These are phyloP conservation scores for Neotoma lepida DNA, from an alignment of 2,113 vertebrate species.

Conservation along the genomic window DNA sequence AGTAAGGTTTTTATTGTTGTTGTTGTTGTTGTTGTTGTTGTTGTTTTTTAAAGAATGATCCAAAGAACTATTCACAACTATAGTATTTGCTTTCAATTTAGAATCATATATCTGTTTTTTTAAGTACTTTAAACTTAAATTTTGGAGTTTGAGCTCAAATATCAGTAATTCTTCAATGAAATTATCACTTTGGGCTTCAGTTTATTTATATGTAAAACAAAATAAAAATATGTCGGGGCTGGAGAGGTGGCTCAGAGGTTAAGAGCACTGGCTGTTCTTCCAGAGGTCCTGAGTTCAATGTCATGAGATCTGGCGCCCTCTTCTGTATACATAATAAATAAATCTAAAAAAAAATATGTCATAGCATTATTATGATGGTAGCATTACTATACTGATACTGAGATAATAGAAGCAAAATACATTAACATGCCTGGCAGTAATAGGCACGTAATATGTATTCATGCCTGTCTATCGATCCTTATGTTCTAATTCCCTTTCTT, in stretches of 20 bases:
- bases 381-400: neutral
- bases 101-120: neutral
- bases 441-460: neutral
- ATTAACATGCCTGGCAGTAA: neutral
- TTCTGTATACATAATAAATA: no score
- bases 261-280: no score
- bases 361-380: neutral
- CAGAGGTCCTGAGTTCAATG: no score
- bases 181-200: neutral
- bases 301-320: no score
- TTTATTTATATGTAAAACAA: neutral
- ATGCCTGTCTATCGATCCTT: neutral
- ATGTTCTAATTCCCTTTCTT: slow-evolving; percentile 1
- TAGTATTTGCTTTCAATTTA: neutral
- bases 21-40: neutral
- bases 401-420: neutral
- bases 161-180: neutral
- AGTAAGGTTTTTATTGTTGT: neutral
- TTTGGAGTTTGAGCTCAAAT: neutral
- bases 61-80: neutral
- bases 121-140: neutral
- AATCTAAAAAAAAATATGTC: neutral
- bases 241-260: no score
- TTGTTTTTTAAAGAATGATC: neutral
- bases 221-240: neutral